Base-by-base conservation (phyloP, 2,888 invertebrate species). In the Protula sp. region DNA sequence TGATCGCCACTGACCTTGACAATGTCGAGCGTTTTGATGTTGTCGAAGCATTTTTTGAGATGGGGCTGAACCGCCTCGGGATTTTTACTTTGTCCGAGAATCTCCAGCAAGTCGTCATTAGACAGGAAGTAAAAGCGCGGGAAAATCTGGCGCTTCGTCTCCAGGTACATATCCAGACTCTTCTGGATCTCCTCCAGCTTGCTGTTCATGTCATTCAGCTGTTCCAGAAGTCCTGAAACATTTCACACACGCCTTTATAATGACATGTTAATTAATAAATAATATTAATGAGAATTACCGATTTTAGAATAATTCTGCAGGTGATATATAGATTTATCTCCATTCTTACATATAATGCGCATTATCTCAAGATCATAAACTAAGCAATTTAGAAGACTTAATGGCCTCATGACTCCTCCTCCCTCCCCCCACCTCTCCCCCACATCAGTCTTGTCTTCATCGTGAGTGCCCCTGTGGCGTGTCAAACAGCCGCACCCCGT, bases 21-120 rank as follows among this genome's bases (percentile, higher is more conserved):
- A 71, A 82, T 77, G 64, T 77, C 76, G 24, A 82, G 72, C 22
- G 74, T 71, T 62, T 87, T 87, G 31, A 94, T 86, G 78, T 91
- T 91, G 76, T 92, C 92, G 79, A 93, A 94, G 45, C 92, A 85
- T 76, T 94, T 94, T 76, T 91, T 92, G 60, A 93, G 83, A 78
- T 93, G 92, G 0, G 88, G 87, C 82, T 92, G 92, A 59, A 94
- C 87, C 51, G 88, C 82, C 71, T 90, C 89, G 0, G 93, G 92
- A 70, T 87, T 88, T 72, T 88, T 90, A 0, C 91, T 88, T 78
- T 92, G 91, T 0, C 91, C 92, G 61, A 93, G 85, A 67, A 93
- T 91, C 81, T 92, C 90, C 55, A 91, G 80, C 69, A 91, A 82
- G 74, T 91, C 90, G 72, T 89, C 89, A 75, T 90, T 89, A n/a